These are phyloP conservation scores for Drosophila eugracilis DNA, from an alignment of 1,140 invertebrate genomes.

Conservation along the genomic window DNA sequence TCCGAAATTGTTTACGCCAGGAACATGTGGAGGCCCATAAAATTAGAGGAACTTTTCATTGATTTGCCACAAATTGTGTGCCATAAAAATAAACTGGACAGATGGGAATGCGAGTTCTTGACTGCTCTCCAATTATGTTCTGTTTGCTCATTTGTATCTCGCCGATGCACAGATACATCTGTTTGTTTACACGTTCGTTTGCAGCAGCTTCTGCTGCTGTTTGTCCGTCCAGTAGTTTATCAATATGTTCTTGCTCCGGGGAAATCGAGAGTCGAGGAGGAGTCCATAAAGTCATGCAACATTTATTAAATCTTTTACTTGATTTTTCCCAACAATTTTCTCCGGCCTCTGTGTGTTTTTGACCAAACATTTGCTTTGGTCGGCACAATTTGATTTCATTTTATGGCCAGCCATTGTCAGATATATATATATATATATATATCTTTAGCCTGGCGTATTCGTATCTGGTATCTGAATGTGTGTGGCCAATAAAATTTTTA, in stretches of 20 bases:
- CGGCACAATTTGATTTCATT: slow-evolving; percentile 73
- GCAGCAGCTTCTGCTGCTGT: slow-evolving; percentile 9
- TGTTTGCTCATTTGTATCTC: slow-evolving; percentile 68
- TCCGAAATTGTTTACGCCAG: slow-evolving; percentile 66
- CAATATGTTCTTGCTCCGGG: slow-evolving; percentile 40
- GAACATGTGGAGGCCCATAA: slow-evolving; percentile 63
- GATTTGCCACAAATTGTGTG: slow-evolving; percentile 81
- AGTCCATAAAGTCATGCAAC: slow-evolving; percentile 34
- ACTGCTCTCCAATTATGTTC: slow-evolving; percentile 49
- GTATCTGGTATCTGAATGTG: slow-evolving; percentile 38
- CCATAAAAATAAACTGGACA: slow-evolving; percentile 71
- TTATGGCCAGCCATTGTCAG: slow-evolving; percentile 68
- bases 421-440: slow-evolving; percentile 12
- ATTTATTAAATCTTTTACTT: slow-evolving; percentile 59
- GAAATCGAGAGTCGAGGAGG: neutral
- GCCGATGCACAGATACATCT: slow-evolving; percentile 49
- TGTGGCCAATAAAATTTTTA: slow-evolving; percentile 65
- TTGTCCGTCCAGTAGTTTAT: slow-evolving; percentile 29
- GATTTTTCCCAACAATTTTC: slow-evolving; percentile 40
- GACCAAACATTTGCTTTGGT: slow-evolving; percentile 66
- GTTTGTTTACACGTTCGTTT: slow-evolving; percentile 58
- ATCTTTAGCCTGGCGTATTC: slow-evolving; percentile 15
- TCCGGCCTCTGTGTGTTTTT: slow-evolving; percentile 24
- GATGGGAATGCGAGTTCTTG: neutral
- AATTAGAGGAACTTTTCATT: slow-evolving; percentile 65